phyloP scores from a whole-genome alignment of 2,888 invertebrate genomes.

The Mythimna impura region DNA sequence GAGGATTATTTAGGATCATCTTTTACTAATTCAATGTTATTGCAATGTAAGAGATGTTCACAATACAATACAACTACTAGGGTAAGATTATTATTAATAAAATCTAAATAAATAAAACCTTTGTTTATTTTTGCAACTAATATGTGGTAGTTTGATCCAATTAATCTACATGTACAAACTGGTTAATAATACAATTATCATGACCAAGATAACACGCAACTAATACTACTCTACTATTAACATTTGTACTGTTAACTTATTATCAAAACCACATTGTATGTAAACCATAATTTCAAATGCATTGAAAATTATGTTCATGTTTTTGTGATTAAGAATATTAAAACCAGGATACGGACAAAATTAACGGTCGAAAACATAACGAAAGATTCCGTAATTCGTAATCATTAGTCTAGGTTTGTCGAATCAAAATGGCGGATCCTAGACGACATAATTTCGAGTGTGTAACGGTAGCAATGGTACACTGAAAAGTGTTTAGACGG shows the following conservation, averaged over 20 bases:
- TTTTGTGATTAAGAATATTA: no score
- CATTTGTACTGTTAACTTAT: conserved; percentile 1
- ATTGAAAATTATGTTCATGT: background rate
- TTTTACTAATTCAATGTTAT: background rate
- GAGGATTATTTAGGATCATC: conserved; percentile 11
- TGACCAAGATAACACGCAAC: conserved; percentile 16
- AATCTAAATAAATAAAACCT: background rate
- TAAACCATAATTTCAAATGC: conserved; percentile 8
- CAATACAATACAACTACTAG: background rate
- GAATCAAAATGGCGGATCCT: conserved; percentile 75
- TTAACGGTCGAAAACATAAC: conserved; percentile 17
- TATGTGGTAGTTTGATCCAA: background rate
- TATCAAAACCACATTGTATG: background rate
- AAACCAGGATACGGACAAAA: background rate
- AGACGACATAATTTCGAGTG: conserved; percentile 63
- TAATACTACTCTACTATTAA: conserved; percentile 22
- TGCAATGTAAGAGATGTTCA: background rate
- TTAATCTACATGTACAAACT: background rate
- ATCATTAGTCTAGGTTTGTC: conserved; percentile 31
- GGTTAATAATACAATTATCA: conserved; percentile 15
- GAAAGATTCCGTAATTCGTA: conserved; percentile 43
- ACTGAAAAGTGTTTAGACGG: conserved; percentile 58
- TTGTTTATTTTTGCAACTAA: background rate
- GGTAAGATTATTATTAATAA: background rate
- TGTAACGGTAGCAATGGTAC: conserved; percentile 61